Percentiles rank a stretch among this genome's conserved stretches.
Evolutionary conservation across 2,888 invertebrate genomes (phyloP).

Genomic region (Perithous albicinctus): DNA sequence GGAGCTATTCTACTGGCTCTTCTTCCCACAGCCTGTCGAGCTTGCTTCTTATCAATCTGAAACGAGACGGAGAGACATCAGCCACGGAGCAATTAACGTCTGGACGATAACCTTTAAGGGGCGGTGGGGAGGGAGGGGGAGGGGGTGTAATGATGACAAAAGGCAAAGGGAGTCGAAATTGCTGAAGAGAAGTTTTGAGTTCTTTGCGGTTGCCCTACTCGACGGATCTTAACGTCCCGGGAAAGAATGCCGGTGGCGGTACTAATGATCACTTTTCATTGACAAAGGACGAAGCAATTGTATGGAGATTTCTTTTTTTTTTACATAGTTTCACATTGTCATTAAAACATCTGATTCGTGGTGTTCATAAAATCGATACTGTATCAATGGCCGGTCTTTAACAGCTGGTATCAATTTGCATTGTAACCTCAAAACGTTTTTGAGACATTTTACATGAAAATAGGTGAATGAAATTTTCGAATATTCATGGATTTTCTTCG

Average conservation of each 20-base stretch:
- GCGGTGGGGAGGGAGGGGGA: constrained; percentile 30
- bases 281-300: not conserved
- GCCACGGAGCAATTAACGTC: constrained; percentile 60
- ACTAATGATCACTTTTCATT: constrained; percentile 13
- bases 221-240: not conserved
- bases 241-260: not conserved
- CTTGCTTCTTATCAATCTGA: constrained; percentile 61
- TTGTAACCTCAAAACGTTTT: too few relatives aligned
- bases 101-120: constrained; percentile 48
- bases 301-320: not conserved
- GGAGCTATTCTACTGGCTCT: not conserved
- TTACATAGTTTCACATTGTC: not conserved
- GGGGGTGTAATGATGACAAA: too few relatives aligned
- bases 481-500: too few relatives aligned
- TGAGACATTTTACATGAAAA: too few relatives aligned
- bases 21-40: constrained; percentile 38
- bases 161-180: constrained; percentile 11
- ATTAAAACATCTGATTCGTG: not conserved
- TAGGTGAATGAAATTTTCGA: too few relatives aligned
- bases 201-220: constrained; percentile 15
- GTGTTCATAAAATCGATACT: too few relatives aligned
- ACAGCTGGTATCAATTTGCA: too few relatives aligned
- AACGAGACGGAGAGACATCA: constrained; percentile 37
- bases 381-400: too few relatives aligned
- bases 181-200: constrained; percentile 19